Conservation (phyloP, 1,140 invertebrate species). For the Luehdorfia chinensis region DNA sequence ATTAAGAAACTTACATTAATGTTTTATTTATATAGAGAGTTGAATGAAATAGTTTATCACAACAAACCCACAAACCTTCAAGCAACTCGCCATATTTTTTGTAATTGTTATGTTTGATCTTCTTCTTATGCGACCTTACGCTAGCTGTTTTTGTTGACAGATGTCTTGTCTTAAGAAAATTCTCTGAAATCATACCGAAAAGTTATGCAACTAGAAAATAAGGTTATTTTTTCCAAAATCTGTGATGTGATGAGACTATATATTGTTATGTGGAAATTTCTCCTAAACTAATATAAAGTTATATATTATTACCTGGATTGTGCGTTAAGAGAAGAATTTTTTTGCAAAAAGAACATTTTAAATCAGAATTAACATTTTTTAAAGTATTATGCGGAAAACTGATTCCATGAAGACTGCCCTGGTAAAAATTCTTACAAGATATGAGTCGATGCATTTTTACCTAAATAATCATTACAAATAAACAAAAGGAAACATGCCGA, state of each 20-base stretch:
- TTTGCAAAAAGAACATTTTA: constrained; percentile 67
- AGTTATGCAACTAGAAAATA: constrained; percentile 61
- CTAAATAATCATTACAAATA: constrained; percentile 28
- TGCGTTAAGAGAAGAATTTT: constrained; percentile 49
- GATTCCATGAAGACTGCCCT: constrained; percentile 48
- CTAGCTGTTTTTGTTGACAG: constrained; percentile 66
- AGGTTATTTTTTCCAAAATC: constrained; percentile 39
- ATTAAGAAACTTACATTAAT: too few species aligned
- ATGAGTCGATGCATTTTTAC: constrained; percentile 60
- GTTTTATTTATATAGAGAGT: too few species aligned
- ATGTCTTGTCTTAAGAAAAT: constrained; percentile 43
- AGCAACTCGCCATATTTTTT: constrained; percentile 72
- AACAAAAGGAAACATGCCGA: constrained; percentile 39
- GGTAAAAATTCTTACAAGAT: constrained; percentile 56
- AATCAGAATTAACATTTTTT: constrained; percentile 37
- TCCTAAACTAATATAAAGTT: too few species aligned
- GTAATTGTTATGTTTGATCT: constrained; percentile 54
- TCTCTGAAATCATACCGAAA: constrained; percentile 51
- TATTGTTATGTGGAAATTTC: too few species aligned
- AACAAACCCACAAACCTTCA: constrained; percentile 53
- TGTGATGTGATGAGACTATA: too few species aligned
- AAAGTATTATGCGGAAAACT: constrained; percentile 35
- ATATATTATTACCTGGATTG: constrained; percentile 39
- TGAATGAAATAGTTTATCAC: too few species aligned
- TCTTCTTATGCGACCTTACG: constrained; percentile 55